phyloP scores from a whole-genome alignment of 1,140 invertebrate genomes.

The Venustaconcha ellipsiformis region DNA sequence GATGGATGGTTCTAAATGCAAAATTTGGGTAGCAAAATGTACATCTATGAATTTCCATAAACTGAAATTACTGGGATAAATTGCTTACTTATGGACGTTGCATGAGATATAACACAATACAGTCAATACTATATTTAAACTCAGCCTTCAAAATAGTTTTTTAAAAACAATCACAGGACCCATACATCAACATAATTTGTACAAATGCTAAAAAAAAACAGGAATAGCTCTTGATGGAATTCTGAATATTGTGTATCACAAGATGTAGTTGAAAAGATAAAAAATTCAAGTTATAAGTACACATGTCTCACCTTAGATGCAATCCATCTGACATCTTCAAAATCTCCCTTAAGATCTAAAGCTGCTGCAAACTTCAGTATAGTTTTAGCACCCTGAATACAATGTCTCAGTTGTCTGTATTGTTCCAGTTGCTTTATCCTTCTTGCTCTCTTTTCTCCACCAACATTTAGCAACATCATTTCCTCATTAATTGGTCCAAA shows the following conservation, averaged over 20 bases:
- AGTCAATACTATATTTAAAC: no score
- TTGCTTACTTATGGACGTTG: no score
- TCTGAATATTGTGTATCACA: not conserved
- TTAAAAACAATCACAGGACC: no score
- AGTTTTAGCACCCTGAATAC: slow-evolving; percentile 12
- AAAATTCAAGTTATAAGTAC: not conserved
- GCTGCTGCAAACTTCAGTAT: slow-evolving; percentile 1
- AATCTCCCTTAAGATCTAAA: slow-evolving; percentile 9
- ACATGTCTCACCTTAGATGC: not conserved
- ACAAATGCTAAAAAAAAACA: not conserved
- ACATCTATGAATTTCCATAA: no score
- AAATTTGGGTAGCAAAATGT: no score
- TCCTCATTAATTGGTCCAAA: not conserved
- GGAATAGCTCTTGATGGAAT: not conserved
- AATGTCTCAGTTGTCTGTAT: slow-evolving; percentile 8
- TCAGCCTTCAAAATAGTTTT: no score
- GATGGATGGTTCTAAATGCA: no score
- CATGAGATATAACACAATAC: no score
- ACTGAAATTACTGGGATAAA: no score
- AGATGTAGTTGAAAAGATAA: not conserved
- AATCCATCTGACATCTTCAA: slow-evolving; percentile 10
- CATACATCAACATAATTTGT: no score
- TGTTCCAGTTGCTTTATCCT: slow-evolving; percentile 10
- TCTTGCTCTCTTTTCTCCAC: not conserved
- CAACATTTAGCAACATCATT: not conserved